Base-by-base conservation (phyloP, 2,113 vertebrate species). In the Elaphurus davidianus region DNA sequence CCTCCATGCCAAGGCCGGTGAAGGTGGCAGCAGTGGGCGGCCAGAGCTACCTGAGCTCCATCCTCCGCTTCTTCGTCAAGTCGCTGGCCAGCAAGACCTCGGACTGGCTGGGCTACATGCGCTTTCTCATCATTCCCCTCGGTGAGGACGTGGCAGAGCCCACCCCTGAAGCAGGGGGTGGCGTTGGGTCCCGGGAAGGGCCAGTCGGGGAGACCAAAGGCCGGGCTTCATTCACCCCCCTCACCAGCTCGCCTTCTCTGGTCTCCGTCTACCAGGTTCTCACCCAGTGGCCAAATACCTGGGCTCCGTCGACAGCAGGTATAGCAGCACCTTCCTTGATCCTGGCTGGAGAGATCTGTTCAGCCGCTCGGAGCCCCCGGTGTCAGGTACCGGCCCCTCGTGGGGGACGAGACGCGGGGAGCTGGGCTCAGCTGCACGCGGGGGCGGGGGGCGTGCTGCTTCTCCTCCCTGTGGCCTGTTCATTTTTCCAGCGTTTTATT, bases 201-300 rank as follows among this genome's bases (percentile, higher is more conserved):
- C 36, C 43, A 7, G 6, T 36, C 36, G 15, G 81, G 89, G 17
- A 67, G 28, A 33, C 40, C 15, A 7, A 45, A 59, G 90, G 15
- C 76, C 25, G 11, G 62, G 59, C 62, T 14, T 55, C 17, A 0
- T 40, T 33, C 50, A 25, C 28, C 28, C 25, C 8, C 67, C 64
- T 86, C 33, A 60, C 25, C 25, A 47, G 3, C 33, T 55, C 3
- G 3, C 7, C 30, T 54, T 62, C 36, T 79, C 60, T 40, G 50
- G 64, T 82, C 54, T 87, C 90, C 60, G 3, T 95, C 76, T 19
- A 7, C 6, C 98, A 99, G 99, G 99, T 86, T 99, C 99, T 54
- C 99, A 99, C 87, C 99, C 99, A 0, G 99, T 99, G 33, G 99
- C 99, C 89, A 99, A 99, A 98, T 99, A 99, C 98, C 97, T 99